A percentile compares a stretch with the other conserved stretches of the same genome.
Conservation (phyloP, 2,888 invertebrate species). For the Patella caerulea region DNA sequence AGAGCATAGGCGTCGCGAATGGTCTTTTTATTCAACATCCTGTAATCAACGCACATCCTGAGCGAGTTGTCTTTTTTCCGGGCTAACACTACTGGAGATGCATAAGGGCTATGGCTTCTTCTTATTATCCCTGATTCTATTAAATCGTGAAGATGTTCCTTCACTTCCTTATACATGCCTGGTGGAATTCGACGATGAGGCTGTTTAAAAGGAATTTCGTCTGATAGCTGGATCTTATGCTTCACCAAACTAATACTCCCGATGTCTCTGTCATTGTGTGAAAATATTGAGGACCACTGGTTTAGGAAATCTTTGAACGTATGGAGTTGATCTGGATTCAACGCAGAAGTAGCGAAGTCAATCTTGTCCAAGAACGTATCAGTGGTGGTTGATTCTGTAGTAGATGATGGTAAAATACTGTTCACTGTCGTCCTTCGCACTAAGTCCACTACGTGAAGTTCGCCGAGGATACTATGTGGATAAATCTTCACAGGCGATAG, state of each 20-base stretch:
- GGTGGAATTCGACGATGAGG: constrained; percentile 5
- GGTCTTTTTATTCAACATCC: neutral
- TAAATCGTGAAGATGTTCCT: neutral
- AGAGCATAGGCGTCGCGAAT: neutral
- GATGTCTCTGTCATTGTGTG: neutral
- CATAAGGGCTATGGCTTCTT: neutral
- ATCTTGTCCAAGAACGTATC: neutral
- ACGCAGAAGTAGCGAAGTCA: neutral
- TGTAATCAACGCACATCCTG: constrained; percentile 6
- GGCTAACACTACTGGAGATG: neutral
- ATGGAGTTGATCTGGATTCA: constrained; percentile 1
- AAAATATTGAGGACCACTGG: neutral
- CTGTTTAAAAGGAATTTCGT: constrained; percentile 11
- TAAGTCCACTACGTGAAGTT: neutral
- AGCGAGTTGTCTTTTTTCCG: neutral
- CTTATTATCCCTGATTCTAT: neutral
- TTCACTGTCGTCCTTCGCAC: neutral
- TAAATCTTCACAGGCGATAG: neutral
- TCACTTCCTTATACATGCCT: neutral
- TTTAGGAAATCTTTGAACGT: neutral
- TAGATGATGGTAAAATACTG: neutral
- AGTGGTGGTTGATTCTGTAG: constrained; percentile 1
- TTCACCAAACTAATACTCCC: neutral
- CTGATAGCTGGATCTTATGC: constrained; percentile 6
- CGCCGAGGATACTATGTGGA: neutral